Base-by-base conservation (phyloP, 2,797 vertebrate genomes). In the Rhincodon typus region DNA sequence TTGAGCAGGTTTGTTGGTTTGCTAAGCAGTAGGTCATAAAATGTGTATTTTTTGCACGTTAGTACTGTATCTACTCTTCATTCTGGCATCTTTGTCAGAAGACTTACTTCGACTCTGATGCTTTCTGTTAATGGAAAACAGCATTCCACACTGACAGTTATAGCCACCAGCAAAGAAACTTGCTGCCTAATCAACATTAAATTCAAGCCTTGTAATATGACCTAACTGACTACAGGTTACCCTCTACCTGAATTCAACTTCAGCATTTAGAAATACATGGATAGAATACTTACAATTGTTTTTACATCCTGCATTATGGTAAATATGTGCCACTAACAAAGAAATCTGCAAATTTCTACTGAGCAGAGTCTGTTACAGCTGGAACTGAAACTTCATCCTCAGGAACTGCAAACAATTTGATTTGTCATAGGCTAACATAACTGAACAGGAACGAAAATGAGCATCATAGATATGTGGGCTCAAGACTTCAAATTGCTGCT, bases 111-210 rank as follows among this genome's bases (percentile, higher is more conserved):
- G 62, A 69, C 38, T 93, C 66, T 93, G 66, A 74, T 94, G 94
- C 69, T 74, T 94, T 94, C 94, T 72, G 94, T 69, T 94, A 94
- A 94, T 94, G 94, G 69, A 94, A 74, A 94, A 74, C 12, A 94
- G 27, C 94, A 94, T 94, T 94, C 94, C 94, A 94, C 66, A 94
- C 42, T 94, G 94, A 94, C 94, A 94, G 94, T 50, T 94, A 94
- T 94, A 94, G 94, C 94, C 94, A 94, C 94, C 69, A 94, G 94
- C 94, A 94, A 74, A 94, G 34, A 94, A 94, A 46, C 42, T 94
- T 94, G 69, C 69, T 94, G 46, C 69, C 94, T 94, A 74, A 94
- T 94, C 72, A 94, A 94, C 94, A 94, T 72, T 94, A 94, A 94
- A 94, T 94, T 70, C 94, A 70, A 74, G 38, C 13, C 38, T 21